Conservation (phyloP, 2,113 vertebrate genomes). For the Halichoeres trimaculatus region DNA sequence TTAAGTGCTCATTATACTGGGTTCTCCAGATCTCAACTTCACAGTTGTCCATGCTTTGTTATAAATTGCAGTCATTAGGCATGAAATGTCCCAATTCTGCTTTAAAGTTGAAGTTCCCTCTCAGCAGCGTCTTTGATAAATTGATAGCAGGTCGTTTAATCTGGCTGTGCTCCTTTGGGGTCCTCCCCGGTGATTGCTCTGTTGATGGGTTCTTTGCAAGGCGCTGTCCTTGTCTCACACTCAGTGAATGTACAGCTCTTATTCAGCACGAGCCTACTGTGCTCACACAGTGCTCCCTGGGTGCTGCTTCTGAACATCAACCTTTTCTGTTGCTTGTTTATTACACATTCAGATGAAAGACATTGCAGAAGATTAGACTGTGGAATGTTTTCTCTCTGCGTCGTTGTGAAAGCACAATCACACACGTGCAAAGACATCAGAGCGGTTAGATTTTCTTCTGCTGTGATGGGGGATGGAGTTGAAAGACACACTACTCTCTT, state of each 20-base stretch:
- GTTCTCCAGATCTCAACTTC: constrained; percentile 37
- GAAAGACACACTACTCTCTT: neutral
- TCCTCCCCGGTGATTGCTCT: constrained; percentile 65
- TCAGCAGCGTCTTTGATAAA: constrained; percentile 67
- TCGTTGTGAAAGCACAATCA: neutral
- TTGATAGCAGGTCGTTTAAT: constrained; percentile 72
- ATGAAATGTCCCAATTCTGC: constrained; percentile 63
- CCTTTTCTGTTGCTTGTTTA: constrained; percentile 40
- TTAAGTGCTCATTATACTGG: constrained; percentile 45
- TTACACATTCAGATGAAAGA: constrained; percentile 18
- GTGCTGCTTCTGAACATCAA: constrained; percentile 20
- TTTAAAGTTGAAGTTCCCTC: constrained; percentile 62
- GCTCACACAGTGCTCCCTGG: constrained; percentile 17
- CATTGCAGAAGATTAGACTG: constrained; percentile 1
- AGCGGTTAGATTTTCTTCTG: neutral
- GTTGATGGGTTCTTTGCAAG: constrained; percentile 65
- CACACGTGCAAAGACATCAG: neutral
- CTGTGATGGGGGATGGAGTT: neutral
- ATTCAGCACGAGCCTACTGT: constrained; percentile 19
- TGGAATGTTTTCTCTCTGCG: constrained; percentile 9
- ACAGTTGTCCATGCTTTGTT: constrained; percentile 46
- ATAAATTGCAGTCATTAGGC: constrained; percentile 65
- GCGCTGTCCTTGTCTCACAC: constrained; percentile 58
- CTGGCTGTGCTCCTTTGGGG: constrained; percentile 48
- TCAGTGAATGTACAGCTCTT: constrained; percentile 24